A percentile compares a stretch with the other conserved stretches of the same genome.
Evolutionary conservation across 2,888 invertebrate species (phyloP).

Genomic region (Bursaphelenchus okinawaensis): DNA sequence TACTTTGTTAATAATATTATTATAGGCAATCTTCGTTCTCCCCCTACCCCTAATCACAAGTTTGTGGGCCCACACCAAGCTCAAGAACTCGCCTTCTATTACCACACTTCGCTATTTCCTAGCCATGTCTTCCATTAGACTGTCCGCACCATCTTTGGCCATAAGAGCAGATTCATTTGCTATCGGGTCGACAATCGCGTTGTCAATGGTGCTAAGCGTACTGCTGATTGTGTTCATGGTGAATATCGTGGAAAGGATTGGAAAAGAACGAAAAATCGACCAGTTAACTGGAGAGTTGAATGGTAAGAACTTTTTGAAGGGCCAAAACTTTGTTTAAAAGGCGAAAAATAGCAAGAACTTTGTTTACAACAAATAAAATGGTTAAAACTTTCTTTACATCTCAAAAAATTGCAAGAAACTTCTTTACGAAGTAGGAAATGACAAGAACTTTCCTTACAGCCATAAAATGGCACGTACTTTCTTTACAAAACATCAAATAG

Average conservation of each 20-base stretch:
- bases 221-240: neutral
- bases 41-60: conserved; percentile 13
- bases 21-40: conserved; percentile 17
- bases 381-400: too few relatives aligned
- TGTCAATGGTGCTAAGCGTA: neutral
- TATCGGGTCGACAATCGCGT: neutral
- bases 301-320: conserved; percentile 4
- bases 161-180: neutral
- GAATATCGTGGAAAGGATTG: neutral
- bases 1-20: conserved; percentile 9
- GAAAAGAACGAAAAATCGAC: conserved; percentile 9
- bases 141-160: neutral
- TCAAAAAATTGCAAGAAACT: too few relatives aligned
- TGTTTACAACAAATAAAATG: too few relatives aligned
- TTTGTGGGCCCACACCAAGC: conserved; percentile 6
- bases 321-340: neutral
- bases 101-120: conserved; percentile 4
- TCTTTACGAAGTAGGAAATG: too few relatives aligned
- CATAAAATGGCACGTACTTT: too few relatives aligned
- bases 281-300: conserved; percentile 18
- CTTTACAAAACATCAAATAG: too few relatives aligned
- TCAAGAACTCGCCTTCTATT: conserved; percentile 6
- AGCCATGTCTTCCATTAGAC: conserved; percentile 7
- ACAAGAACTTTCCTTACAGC: too few relatives aligned
- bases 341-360: neutral